Evolutionary conservation across 2,888 invertebrate genomes (phyloP).

Genomic region (Seira sanloemensis): DNA sequence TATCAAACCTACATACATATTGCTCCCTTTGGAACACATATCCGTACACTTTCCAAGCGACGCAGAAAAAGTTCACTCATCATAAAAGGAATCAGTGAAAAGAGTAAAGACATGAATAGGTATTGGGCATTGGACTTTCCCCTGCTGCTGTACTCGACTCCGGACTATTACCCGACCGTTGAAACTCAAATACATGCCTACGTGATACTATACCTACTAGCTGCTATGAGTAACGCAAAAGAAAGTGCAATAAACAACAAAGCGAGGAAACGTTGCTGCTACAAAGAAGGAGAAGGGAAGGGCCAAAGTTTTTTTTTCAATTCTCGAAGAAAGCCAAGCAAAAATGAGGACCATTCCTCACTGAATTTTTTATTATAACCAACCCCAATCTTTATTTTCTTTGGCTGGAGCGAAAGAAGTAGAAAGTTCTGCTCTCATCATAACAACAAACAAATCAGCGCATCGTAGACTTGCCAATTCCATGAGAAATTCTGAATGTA

Average conservation of each 20-base stretch:
- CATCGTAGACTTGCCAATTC: too few species aligned
- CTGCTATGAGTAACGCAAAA: neutral
- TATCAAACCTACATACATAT: too few species aligned
- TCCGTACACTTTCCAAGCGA: constrained; percentile 38
- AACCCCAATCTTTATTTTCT: neutral
- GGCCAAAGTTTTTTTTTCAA: neutral
- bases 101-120: neutral
- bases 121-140: constrained; percentile 12
- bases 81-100: constrained; percentile 33
- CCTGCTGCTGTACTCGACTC: constrained; percentile 13
- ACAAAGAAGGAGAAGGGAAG: constrained; percentile 12
- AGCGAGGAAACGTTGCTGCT: constrained; percentile 15
- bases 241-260: neutral
- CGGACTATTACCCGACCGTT: neutral
- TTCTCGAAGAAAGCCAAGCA: neutral
- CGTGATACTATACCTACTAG: neutral
- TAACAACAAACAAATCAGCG: neutral
- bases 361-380: constrained; percentile 43
- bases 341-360: constrained; percentile 48
- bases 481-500: too few species aligned
- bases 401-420: neutral
- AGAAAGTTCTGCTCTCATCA: neutral
- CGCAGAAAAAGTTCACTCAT: constrained; percentile 63
- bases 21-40: too few species aligned
- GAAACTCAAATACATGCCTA: too few species aligned